These are phyloP conservation scores for Phocoena phocoena DNA, from an alignment of 2,113 vertebrate genomes.

Conservation along the genomic window DNA sequence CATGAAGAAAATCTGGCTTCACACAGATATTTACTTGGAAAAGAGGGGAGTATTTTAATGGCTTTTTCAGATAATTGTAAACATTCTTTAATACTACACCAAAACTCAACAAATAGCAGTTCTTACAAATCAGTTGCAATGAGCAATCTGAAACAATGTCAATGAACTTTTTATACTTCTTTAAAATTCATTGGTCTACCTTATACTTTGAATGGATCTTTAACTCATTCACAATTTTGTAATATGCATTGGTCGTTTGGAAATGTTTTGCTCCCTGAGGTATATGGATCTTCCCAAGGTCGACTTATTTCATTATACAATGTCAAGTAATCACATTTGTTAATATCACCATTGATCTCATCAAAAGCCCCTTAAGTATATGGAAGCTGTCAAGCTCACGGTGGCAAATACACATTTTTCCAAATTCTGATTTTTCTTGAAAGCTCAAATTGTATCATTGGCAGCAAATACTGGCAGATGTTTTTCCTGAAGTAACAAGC, in stretches of 20 bases:
- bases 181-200: not conserved
- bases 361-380: not conserved
- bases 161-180: not conserved
- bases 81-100: not conserved
- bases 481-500: not conserved
- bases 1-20: not conserved
- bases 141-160: not conserved
- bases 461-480: not conserved
- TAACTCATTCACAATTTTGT: not conserved
- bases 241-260: not conserved
- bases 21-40: not conserved
- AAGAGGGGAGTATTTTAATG: not conserved
- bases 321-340: not conserved
- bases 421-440: constrained; percentile 22
- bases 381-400: not conserved
- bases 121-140: not conserved
- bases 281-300: not conserved
- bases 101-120: not conserved
- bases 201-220: not conserved
- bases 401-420: not conserved
- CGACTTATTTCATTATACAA: not conserved
- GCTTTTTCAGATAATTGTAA: not conserved
- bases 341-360: not conserved
- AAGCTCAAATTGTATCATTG: not conserved
- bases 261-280: not conserved